Evolutionary conservation across 1,140 invertebrate genomes (phyloP).

Genomic region (Cydia strobilella): DNA sequence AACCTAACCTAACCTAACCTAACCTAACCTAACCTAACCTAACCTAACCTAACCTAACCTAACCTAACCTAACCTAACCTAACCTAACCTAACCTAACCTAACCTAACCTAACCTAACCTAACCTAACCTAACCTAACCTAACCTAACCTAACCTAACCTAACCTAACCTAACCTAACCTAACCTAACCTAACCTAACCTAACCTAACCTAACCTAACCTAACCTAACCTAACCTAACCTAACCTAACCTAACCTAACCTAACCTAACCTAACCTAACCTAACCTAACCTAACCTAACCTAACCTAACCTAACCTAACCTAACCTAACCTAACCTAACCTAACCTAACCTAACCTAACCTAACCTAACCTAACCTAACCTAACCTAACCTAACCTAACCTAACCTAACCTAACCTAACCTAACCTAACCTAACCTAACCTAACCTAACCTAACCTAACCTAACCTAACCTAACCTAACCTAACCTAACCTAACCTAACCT

Average conservation of each 20-base stretch:
- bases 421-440: no score
- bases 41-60: slow-evolving; percentile 35
- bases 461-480: no score
- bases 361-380: no score
- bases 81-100: slow-evolving; percentile 41
- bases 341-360: no score
- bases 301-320: no score
- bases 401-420: no score
- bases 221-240: slow-evolving; percentile 41
- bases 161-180: not conserved
- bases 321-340: no score
- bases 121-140: not conserved
- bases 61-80: slow-evolving; percentile 41
- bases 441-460: no score
- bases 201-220: slow-evolving; percentile 39
- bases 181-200: slow-evolving; percentile 33
- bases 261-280: slow-evolving; percentile 40
- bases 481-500: slow-evolving; percentile 36
- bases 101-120: slow-evolving; percentile 38
- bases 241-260: slow-evolving; percentile 36
- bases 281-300: slow-evolving; percentile 36
- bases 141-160: no score
- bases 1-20: not conserved
- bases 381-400: no score
- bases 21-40: slow-evolving; percentile 44